Evolutionary conservation across 2,113 vertebrate genomes (phyloP), one percentile per base, ranked within the genome.

Genomic region (Pholis gunnellus): DNA sequence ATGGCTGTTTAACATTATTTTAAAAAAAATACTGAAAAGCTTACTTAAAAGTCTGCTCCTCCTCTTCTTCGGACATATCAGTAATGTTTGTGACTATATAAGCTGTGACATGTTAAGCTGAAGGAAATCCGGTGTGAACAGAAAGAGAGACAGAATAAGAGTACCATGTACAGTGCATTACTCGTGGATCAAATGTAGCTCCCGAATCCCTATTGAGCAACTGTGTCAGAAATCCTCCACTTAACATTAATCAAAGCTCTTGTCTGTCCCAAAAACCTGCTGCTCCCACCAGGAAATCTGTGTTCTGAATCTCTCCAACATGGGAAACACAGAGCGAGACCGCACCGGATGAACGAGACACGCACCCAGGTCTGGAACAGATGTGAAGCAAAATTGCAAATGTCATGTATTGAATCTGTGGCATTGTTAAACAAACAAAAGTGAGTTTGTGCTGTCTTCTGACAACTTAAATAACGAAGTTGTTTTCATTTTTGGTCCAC

Each of bases 231-330:
- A 84, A 82, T 76, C 77, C 77, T 82, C 79, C 52, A 65, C 72
- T 80, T 71, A 89, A 80, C 83, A 82, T 89, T 93, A 91, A 94
- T 93, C 91, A 93, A 91, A 85, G 72, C 82, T 69, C 78, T 78
- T 86, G 90, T 89, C 82, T 85, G 54, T 84, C 69, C 83, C 86
- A 80, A 67, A 83, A 82, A 87, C 91, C 81, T 85, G 76, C 88
- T 89, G 89, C 68, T 89, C 73, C 50, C 67, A 5, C 54, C 87
- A 74, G 86, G 85, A 86, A 72, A 61, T 70, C 80, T 82, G 52
- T 83, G 34, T 57, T 81, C 72, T 73, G 65, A 71, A 60, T 76
- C 40, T 59, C 66, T 71, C 13, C 54, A 72, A 56, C 78, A 78
- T 68, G 72, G 68, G 71, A 82, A 85, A 78, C 52, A 22, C 78